Percentiles rank a stretch among this genome's conserved stretches.
Conservation (phyloP, 2,797 vertebrate genomes). For the Enteromius argenteus region DNA sequence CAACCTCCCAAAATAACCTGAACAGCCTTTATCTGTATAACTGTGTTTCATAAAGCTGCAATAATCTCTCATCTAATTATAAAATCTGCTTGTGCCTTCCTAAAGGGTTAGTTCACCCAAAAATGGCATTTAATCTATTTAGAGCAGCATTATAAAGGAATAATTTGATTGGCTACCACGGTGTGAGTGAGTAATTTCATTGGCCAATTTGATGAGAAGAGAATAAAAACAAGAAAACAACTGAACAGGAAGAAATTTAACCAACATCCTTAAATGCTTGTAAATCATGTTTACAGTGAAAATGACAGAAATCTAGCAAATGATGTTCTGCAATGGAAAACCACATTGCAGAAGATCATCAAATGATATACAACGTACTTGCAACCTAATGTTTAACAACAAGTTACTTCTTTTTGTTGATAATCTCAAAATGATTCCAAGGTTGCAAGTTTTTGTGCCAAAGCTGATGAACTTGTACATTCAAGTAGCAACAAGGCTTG, state of each 20-base stretch:
- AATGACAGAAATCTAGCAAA: background rate
- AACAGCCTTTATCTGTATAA: background rate
- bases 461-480: slow-evolving; percentile 16
- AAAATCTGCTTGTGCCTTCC: background rate
- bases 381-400: background rate
- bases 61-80: background rate
- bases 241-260: background rate
- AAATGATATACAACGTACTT: background rate
- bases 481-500: slow-evolving; percentile 44
- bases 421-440: background rate
- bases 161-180: background rate
- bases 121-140: background rate
- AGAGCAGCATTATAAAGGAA: background rate
- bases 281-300: background rate
- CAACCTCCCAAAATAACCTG: background rate
- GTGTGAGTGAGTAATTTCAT: background rate
- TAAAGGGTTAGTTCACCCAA: background rate
- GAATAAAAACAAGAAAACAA: slow-evolving; percentile 1
- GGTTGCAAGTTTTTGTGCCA: background rate
- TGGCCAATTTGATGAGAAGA: slow-evolving; percentile 15
- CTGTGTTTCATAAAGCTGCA: background rate
- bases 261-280: background rate
- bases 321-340: slow-evolving; percentile 16
- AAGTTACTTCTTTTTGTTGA: background rate
- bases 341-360: background rate